Percentiles rank a stretch among this genome's conserved stretches.
Conservation (phyloP, 1,140 invertebrate species). For the Stegodyphus dumicola region DNA sequence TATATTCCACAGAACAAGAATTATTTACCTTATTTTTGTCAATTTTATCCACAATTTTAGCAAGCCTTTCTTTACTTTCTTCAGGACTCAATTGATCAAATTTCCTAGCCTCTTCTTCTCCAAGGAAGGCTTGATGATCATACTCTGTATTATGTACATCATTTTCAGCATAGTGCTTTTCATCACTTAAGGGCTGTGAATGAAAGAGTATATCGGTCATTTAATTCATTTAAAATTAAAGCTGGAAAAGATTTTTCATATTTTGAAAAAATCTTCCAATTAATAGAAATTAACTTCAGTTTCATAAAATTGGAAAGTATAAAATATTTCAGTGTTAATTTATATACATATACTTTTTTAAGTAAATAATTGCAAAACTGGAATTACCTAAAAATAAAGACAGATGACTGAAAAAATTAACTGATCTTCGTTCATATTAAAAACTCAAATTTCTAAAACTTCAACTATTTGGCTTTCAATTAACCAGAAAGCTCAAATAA, state of each 20-base stretch:
- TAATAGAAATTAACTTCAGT: background rate
- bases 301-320: too few relatives aligned
- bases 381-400: too few relatives aligned
- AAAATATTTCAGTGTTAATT: too few relatives aligned
- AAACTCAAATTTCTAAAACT: too few relatives aligned
- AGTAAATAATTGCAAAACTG: too few relatives aligned
- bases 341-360: too few relatives aligned
- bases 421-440: too few relatives aligned
- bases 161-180: constrained; percentile 82
- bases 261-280: background rate
- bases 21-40: constrained; percentile 72
- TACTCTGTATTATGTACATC: constrained; percentile 88
- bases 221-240: background rate
- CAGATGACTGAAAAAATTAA: too few relatives aligned
- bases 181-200: constrained; percentile 71
- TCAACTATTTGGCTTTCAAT: too few relatives aligned
- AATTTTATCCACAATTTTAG: constrained; percentile 94
- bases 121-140: constrained; percentile 97
- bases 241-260: background rate
- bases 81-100: constrained; percentile 95
- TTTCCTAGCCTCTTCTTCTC: constrained; percentile 89
- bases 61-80: constrained; percentile 90
- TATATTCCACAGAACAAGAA: background rate
- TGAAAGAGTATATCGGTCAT: background rate
- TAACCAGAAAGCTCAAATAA: too few relatives aligned